Percentiles rank a stretch among this genome's conserved stretches.
These are phyloP conservation scores for Casuarius casuarius DNA, from an alignment of 2,113 vertebrate genomes.

Conservation along the genomic window DNA sequence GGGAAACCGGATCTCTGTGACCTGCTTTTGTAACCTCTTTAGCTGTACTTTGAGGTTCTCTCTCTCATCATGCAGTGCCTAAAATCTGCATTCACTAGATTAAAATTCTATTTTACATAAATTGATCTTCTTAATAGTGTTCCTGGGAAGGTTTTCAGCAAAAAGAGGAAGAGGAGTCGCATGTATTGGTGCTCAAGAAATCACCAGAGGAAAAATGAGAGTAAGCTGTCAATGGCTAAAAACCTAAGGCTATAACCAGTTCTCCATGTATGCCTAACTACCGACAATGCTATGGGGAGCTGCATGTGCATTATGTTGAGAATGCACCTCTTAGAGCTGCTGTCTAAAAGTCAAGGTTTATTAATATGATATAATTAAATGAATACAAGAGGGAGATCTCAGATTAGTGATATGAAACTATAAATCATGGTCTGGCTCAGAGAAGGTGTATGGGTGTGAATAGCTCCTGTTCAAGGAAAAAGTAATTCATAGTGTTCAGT, in stretches of 20 bases:
- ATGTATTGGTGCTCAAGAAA: background rate
- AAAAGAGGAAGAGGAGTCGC: background rate
- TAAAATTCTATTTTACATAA: conserved; percentile 24
- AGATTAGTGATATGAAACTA: background rate
- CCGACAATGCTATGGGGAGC: background rate
- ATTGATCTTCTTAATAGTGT: background rate
- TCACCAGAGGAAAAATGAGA: background rate
- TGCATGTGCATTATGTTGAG: background rate
- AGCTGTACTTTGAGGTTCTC: background rate
- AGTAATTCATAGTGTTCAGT: background rate
- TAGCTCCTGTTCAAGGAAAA: background rate
- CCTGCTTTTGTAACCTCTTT: background rate
- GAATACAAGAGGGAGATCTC: conserved; percentile 17
- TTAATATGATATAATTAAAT: conserved; percentile 42
- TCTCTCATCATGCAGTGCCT: background rate
- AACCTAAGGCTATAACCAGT: background rate
- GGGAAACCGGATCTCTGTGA: background rate
- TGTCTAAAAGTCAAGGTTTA: conserved; percentile 49
- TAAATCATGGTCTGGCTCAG: background rate
- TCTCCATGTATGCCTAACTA: background rate
- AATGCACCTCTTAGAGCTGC: background rate
- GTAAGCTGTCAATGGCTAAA: background rate
- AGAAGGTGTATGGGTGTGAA: background rate
- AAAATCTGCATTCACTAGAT: conserved; percentile 25
- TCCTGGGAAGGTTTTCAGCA: background rate